These are phyloP conservation scores for Tarsius wallacei DNA, from an alignment of 2,797 vertebrate species.

Conservation along the genomic window DNA sequence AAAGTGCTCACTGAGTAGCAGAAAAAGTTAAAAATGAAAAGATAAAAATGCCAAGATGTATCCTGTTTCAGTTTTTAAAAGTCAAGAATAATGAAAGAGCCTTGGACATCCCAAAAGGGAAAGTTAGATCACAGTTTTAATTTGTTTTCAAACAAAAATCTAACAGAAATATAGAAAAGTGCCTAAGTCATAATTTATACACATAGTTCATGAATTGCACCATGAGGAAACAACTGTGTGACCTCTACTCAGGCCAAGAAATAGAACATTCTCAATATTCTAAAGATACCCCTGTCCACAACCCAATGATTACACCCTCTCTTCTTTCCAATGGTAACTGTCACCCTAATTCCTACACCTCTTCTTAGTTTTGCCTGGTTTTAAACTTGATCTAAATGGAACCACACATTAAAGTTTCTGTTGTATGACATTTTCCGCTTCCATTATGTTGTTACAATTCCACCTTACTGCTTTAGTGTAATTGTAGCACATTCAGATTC, in stretches of 20 bases:
- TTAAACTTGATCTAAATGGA: background rate
- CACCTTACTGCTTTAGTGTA: background rate
- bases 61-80: background rate
- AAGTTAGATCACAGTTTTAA: background rate
- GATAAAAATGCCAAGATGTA: background rate
- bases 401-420: background rate
- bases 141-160: background rate
- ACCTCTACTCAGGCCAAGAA: background rate
- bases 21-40: constrained; percentile 9
- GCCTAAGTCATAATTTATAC: background rate
- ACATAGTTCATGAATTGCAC: background rate
- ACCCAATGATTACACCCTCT: background rate
- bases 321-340: background rate
- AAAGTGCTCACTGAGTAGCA: background rate
- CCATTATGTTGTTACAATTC: background rate
- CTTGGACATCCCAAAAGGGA: background rate
- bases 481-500: background rate
- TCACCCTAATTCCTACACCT: background rate
- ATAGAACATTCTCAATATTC: background rate
- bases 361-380: background rate
- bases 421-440: background rate
- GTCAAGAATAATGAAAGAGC: background rate
- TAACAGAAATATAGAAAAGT: background rate
- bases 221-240: background rate
- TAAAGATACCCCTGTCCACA: background rate